These are phyloP conservation scores for Aphelenchoides besseyi DNA, from an alignment of 1,140 invertebrate genomes.

Conservation along the genomic window DNA sequence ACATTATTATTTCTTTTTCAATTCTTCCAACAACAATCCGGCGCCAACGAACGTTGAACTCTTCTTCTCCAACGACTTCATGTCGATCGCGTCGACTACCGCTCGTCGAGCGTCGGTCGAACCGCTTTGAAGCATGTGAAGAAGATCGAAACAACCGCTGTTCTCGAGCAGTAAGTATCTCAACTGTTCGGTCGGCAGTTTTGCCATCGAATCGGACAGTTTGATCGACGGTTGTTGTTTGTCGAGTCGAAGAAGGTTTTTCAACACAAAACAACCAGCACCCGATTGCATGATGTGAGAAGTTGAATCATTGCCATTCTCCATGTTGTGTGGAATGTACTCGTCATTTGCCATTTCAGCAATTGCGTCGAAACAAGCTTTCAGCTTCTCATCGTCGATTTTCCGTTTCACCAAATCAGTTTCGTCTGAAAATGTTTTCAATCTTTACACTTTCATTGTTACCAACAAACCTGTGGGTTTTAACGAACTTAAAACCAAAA, in stretches of 20 bases:
- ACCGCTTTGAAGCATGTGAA: slow-evolving; percentile 33
- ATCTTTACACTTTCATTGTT: background rate
- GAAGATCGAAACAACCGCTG: slow-evolving; percentile 42
- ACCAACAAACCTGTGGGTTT: slow-evolving; percentile 28
- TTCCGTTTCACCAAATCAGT: slow-evolving; percentile 28
- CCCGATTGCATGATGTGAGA: slow-evolving; percentile 44
- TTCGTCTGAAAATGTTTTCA: slow-evolving; percentile 30
- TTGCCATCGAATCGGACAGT: slow-evolving; percentile 38
- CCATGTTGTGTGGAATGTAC: slow-evolving; percentile 43
- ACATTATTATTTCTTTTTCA: background rate
- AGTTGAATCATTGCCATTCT: slow-evolving; percentile 23
- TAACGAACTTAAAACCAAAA: slow-evolving; percentile 38
- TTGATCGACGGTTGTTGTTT: slow-evolving; percentile 31
- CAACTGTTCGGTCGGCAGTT: slow-evolving; percentile 43
- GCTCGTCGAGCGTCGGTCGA: slow-evolving; percentile 16
- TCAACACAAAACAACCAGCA: slow-evolving; percentile 42
- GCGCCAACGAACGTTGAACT: slow-evolving; percentile 10
- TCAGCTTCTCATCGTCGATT: slow-evolving; percentile 29
- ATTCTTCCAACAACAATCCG: slow-evolving; percentile 16
- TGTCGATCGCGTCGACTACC: slow-evolving; percentile 1
- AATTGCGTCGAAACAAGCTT: slow-evolving; percentile 49
- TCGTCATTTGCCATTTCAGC: slow-evolving; percentile 45
- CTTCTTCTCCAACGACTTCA: slow-evolving; percentile 18
- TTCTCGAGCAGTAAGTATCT: slow-evolving; percentile 33
- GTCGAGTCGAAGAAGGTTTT: slow-evolving; percentile 38